phyloP scores from a whole-genome alignment of 2,113 vertebrate species.

The Lamprotornis superbus region DNA sequence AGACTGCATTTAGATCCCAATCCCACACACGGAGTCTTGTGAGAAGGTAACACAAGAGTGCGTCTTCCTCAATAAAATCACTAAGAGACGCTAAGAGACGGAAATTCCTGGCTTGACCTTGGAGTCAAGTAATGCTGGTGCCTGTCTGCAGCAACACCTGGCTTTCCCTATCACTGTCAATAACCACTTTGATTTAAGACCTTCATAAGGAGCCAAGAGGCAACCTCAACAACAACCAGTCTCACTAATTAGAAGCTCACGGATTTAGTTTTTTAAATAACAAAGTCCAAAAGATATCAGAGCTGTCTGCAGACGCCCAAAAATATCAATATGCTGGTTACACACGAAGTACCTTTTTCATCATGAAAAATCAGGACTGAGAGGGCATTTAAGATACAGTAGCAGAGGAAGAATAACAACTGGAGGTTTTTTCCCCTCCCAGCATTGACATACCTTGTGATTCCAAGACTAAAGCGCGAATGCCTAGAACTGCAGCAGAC shows the following conservation, averaged over 20 bases:
- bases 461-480: neutral
- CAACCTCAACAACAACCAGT: neutral
- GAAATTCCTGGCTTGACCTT: neutral
- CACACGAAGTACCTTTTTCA: neutral
- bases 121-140: neutral
- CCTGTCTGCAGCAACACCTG: neutral
- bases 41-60: neutral
- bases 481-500: neutral
- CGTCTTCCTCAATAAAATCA: neutral
- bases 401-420: neutral
- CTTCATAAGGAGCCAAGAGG: neutral
- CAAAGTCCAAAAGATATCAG: neutral
- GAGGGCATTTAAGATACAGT: neutral
- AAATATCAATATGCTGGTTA: neutral
- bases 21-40: too few relatives aligned
- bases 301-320: fast-evolving
- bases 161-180: neutral
- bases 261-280: neutral
- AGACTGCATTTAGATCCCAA: neutral
- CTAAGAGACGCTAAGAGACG: neutral
- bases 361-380: neutral
- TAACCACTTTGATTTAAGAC: neutral
- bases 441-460: neutral
- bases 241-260: neutral
- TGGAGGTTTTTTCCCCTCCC: fast-evolving